phyloP scores from a whole-genome alignment of 2,888 invertebrate species.

The Dynastes maya region DNA sequence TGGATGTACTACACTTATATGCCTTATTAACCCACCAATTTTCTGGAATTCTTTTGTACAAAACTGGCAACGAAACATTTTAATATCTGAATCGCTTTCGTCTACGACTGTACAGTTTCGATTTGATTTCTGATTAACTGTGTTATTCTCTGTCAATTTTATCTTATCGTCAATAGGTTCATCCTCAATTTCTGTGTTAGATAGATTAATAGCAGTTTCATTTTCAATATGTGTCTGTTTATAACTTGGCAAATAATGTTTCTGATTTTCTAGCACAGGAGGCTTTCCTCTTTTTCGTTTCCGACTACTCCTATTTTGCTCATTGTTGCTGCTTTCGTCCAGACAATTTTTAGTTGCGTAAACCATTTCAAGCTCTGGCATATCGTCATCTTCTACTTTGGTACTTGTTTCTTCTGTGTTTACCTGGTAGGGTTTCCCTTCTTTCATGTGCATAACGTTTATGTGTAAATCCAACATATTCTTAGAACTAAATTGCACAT shows the following conservation, averaged over 20 bases:
- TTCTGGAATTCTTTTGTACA: background rate
- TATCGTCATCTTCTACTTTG: background rate
- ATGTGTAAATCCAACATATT: slow-evolving; percentile 40
- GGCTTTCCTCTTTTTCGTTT: background rate
- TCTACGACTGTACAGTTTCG: background rate
- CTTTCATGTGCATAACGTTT: slow-evolving; percentile 27
- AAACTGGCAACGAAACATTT: background rate
- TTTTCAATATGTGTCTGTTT: background rate
- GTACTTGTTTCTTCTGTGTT: background rate
- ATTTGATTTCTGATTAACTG: too few species aligned
- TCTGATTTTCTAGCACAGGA: background rate
- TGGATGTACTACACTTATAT: background rate
- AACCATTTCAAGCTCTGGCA: slow-evolving; percentile 28
- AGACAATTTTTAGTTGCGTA: background rate
- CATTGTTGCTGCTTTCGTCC: background rate
- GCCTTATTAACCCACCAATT: background rate
- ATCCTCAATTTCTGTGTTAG: background rate
- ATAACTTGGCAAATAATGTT: background rate
- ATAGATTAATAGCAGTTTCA: background rate
- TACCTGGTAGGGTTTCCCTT: background rate
- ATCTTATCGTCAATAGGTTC: background rate
- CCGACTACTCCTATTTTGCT: background rate
- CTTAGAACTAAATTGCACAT: slow-evolving; percentile 23
- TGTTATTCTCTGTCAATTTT: background rate
- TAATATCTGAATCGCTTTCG: background rate